A percentile compares a stretch with the other conserved stretches of the same genome.
Conservation (phyloP, 2,888 invertebrate species). For the Stegana nigrithorax region DNA sequence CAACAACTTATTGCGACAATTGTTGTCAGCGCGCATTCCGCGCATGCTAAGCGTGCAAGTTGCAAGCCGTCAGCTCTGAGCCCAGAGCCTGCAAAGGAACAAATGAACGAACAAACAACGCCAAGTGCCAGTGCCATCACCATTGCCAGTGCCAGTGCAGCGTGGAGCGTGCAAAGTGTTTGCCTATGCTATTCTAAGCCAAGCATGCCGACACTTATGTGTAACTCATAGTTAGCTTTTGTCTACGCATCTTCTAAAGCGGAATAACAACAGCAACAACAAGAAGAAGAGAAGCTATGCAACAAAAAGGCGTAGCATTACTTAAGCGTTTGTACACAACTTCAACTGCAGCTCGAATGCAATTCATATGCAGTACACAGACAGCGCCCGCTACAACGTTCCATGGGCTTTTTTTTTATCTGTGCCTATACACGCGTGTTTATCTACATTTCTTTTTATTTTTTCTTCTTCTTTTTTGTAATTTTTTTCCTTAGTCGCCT, state of each 20-base stretch:
- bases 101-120: not conserved
- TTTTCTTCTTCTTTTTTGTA: not conserved
- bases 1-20: not conserved
- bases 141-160: too few species aligned
- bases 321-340: constrained; percentile 6
- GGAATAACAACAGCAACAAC: too few species aligned
- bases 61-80: not conserved
- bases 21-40: constrained; percentile 14
- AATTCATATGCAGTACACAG: constrained; percentile 3
- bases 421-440: not conserved
- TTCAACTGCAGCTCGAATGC: not conserved
- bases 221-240: too few species aligned
- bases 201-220: too few species aligned
- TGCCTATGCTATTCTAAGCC: not conserved
- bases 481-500: too few species aligned
- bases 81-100: not conserved
- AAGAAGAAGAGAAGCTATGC: not conserved
- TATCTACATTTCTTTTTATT: not conserved
- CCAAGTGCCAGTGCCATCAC: too few species aligned
- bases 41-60: constrained; percentile 5
- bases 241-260: too few species aligned
- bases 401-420: not conserved
- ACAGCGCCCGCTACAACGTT: constrained; percentile 14
- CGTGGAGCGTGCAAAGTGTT: too few species aligned
- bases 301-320: constrained; percentile 11